Conservation (phyloP, 2,797 vertebrate genomes). For the Eurystomus glaucurus region DNA sequence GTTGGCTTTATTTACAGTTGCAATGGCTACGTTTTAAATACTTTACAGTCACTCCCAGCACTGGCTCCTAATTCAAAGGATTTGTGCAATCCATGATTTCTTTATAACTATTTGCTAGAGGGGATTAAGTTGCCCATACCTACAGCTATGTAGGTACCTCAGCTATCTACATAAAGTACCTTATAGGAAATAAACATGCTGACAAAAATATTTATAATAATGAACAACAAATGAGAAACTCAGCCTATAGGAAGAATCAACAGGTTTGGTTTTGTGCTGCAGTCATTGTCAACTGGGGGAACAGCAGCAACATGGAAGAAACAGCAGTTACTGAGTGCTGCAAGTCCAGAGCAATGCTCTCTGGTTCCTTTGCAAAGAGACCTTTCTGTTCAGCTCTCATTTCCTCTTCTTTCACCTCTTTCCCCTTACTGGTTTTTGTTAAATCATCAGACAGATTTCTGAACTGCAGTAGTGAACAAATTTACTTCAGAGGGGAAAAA, state of each 20-base stretch:
- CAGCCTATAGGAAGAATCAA: background rate
- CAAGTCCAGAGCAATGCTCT: background rate
- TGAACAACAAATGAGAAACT: background rate
- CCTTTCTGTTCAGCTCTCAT: background rate
- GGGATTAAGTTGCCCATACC: background rate
- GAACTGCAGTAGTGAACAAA: background rate
- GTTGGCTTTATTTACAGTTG: conserved; percentile 72
- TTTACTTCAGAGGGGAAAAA: background rate
- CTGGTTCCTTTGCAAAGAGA: background rate
- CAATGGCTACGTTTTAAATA: conserved; percentile 72
- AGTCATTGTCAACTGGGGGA: background rate
- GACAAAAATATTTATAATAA: background rate
- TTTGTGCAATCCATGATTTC: conserved; percentile 73
- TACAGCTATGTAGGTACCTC: background rate
- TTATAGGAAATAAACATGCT: conserved; percentile 8
- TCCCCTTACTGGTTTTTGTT: rapidly evolving
- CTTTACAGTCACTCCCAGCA: conserved; percentile 73
- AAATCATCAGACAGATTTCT: background rate
- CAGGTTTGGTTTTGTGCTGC: background rate
- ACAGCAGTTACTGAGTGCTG: background rate
- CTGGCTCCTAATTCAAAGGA: conserved; percentile 58
- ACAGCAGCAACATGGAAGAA: background rate
- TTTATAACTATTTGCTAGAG: conserved; percentile 26
- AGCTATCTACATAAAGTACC: background rate
- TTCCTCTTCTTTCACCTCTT: background rate